Evolutionary conservation across 2,797 vertebrate species (phyloP).

Genomic region (Molothrus aeneus): DNA sequence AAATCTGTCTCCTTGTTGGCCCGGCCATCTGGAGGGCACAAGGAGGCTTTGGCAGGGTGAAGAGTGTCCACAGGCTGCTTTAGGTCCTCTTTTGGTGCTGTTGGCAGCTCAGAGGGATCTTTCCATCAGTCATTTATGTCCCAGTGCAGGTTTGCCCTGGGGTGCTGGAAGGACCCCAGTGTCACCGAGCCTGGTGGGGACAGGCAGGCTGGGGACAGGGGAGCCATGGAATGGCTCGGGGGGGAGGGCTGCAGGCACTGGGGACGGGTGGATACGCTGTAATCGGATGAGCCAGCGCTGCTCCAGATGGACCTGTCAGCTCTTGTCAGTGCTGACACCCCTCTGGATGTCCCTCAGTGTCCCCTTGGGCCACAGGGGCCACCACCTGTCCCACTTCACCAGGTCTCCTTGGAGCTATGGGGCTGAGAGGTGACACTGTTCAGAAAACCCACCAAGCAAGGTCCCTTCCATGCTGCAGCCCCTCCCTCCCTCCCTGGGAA

Average conservation of each 20-base stretch:
- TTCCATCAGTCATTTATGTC: neutral
- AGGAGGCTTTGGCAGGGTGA: neutral
- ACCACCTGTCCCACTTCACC: neutral
- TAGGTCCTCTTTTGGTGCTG: fast-evolving
- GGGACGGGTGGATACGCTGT: fast-evolving
- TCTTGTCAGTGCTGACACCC: constrained; percentile 12
- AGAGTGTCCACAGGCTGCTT: neutral
- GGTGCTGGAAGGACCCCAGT: neutral
- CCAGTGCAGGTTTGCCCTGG: neutral
- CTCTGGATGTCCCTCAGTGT: neutral
- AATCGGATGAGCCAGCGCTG: neutral
- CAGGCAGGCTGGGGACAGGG: neutral
- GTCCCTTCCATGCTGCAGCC: neutral
- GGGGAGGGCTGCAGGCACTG: fast-evolving
- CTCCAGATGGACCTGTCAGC: constrained; percentile 50
- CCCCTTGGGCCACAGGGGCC: neutral
- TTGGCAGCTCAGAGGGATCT: fast-evolving
- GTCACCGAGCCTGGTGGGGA: neutral
- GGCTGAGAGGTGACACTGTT: neutral
- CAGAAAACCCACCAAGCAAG: neutral
- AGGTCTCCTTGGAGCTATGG: neutral
- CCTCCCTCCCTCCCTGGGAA: neutral
- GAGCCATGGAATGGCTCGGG: fast-evolving
- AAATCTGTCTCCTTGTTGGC: neutral
- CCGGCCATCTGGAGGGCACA: neutral